phyloP scores from a whole-genome alignment of 1,140 invertebrate species.

The Drosophila ohnishii region DNA sequence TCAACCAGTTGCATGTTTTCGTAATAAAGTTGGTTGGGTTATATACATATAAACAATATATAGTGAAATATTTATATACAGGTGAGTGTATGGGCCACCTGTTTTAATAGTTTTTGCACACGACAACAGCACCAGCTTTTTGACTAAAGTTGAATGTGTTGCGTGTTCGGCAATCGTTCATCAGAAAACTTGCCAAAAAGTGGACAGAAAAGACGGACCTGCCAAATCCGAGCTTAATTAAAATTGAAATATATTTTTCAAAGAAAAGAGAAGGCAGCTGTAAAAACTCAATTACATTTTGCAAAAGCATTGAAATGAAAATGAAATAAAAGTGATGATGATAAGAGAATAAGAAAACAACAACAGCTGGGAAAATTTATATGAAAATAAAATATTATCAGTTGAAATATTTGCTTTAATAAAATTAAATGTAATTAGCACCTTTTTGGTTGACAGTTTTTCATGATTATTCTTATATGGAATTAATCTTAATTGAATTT shows the following conservation, averaged over 20 bases:
- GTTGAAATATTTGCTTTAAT: not conserved
- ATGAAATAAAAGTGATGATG: not conserved
- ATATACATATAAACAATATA: not conserved
- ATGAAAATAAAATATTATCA: not conserved
- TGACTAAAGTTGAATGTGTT: conserved; percentile 52
- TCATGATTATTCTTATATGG: not conserved
- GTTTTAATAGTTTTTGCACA: conserved; percentile 73
- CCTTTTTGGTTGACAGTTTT: not conserved
- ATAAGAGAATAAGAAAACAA: conserved; percentile 22
- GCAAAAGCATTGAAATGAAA: not conserved
- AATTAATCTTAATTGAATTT: not conserved
- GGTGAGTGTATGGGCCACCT: conserved; percentile 61
- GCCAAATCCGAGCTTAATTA: conserved; percentile 64
- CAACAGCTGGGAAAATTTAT: conserved; percentile 1
- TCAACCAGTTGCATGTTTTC: conserved; percentile 73
- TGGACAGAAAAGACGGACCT: conserved; percentile 3
- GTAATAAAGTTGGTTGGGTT: conserved; percentile 20
- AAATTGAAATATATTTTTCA: conserved; percentile 55
- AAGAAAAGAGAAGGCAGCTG: conserved; percentile 23
- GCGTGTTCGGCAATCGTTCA: conserved; percentile 60
- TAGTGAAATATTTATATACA: not conserved
- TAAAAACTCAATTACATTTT: conserved; percentile 45
- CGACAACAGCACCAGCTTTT: conserved; percentile 53
- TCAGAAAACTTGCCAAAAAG: conserved; percentile 59
- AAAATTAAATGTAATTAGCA: not conserved